These are phyloP conservation scores for Trematocara macrostoma DNA, from an alignment of 2,113 vertebrate species.

Conservation along the genomic window DNA sequence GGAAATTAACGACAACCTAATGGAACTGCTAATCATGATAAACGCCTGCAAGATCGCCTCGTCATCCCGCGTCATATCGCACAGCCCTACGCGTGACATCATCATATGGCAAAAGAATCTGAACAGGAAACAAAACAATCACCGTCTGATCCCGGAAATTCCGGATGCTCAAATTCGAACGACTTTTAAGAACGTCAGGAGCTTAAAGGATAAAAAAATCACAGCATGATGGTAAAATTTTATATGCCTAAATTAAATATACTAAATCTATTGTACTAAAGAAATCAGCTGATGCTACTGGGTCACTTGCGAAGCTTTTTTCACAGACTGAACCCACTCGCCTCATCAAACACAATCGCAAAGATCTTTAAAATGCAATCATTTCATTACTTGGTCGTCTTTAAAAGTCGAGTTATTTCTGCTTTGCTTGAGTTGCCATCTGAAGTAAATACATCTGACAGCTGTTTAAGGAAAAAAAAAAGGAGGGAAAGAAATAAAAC, in stretches of 20 bases:
- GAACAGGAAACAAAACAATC: not conserved
- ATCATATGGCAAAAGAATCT: not conserved
- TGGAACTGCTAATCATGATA: slow-evolving; percentile 78
- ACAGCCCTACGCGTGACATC: not conserved
- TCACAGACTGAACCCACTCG: rapidly evolving
- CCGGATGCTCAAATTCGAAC: rapidly evolving
- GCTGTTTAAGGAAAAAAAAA: slow-evolving; percentile 21
- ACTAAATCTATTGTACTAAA: rapidly evolving
- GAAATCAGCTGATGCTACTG: rapidly evolving
- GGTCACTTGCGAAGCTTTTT: not conserved
- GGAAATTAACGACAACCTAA: slow-evolving; percentile 76
- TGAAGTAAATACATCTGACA: slow-evolving; percentile 30
- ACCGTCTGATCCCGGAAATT: not conserved
- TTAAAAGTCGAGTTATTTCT: not conserved
- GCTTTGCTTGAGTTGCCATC: not conserved
- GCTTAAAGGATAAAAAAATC: not conserved
- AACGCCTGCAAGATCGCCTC: slow-evolving; percentile 78
- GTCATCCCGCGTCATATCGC: slow-evolving; percentile 63
- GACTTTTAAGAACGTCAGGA: not conserved
- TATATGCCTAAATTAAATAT: not conserved
- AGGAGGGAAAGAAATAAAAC: not conserved
- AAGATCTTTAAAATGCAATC: not conserved
- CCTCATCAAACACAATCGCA: rapidly evolving
- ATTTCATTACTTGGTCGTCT: not conserved
- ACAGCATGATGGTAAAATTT: not conserved